phyloP scores from a whole-genome alignment of 2,888 invertebrate genomes.

The Dyspetes luteomarginatus region DNA sequence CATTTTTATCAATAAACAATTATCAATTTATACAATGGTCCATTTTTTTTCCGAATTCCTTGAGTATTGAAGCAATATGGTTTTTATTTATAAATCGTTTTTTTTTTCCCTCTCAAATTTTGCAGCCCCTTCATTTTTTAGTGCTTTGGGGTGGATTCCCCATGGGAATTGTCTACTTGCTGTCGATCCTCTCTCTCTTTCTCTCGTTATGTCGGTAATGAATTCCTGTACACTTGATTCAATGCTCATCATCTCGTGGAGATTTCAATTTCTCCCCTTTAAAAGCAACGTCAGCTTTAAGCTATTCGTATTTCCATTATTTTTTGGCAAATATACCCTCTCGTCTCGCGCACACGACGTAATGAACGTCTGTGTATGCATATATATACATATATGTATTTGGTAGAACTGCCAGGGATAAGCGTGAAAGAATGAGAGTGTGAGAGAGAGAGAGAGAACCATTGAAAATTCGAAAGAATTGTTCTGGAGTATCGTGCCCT shows the following conservation, averaged over 20 bases:
- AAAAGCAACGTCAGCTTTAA: slow-evolving; percentile 57
- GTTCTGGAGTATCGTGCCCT: slow-evolving; percentile 54
- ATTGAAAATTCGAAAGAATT: slow-evolving; percentile 65
- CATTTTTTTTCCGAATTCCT: too few species aligned
- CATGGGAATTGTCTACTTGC: background rate
- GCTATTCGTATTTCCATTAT: slow-evolving; percentile 55
- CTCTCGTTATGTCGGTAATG: too few species aligned
- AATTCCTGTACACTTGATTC: too few species aligned
- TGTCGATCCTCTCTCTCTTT: background rate
- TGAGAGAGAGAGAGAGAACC: slow-evolving; percentile 32
- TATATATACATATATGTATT: slow-evolving; percentile 18
- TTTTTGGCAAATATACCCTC: slow-evolving; percentile 54
- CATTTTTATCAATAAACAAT: too few species aligned
- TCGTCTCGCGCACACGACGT: background rate
- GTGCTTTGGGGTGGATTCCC: background rate
- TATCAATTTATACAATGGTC: too few species aligned
- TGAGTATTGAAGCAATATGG: too few species aligned
- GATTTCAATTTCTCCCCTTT: too few species aligned
- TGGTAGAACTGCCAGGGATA: background rate
- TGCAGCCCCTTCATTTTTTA: background rate
- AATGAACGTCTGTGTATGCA: background rate
- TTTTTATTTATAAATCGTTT: background rate
- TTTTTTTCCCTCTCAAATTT: background rate
- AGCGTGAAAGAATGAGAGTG: slow-evolving; percentile 15
- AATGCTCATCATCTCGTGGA: too few species aligned